Base-by-base conservation (phyloP, 2,797 vertebrate species). In the Manis pentadactyla region DNA sequence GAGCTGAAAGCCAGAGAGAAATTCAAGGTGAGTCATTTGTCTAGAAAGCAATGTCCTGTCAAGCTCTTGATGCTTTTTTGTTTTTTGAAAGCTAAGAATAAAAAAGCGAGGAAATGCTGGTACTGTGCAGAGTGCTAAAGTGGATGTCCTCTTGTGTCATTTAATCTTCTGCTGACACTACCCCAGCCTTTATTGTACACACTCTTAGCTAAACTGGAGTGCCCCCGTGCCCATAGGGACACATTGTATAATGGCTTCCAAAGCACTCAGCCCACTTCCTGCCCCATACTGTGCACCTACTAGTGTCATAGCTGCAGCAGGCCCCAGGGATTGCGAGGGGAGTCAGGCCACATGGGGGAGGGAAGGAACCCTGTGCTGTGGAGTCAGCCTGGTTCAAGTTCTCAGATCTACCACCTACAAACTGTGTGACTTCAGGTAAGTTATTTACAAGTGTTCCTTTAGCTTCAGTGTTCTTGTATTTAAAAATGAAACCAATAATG, bases 91-190 rank as follows among this genome's bases (percentile, higher is more conserved):
- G 21, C 18, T 64, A 12, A 82, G 71, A 21, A 1, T 14, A 17
- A 15, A 63, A 63, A 37, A 37, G 64, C 11, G 11, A 23, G 0
- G 12, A 31, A 59, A 18, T 31, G 6, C 42, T 61, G 9, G 13
- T 29, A 1, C 53, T 2, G 1, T 42, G 1, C 9, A 86, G 42
- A 92, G 53, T 9, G 15, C 39, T 51, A 42, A 27, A 75, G 53
- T 18, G 55, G 61, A 37, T 21, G 23, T 1, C 1, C 12, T 12
- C 31, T 13, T 18, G 4, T 7, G 1, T 1, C 6, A 0, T 11
- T 51, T 39, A 83, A 11, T 46, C 63, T 34, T n/a, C 51, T 11
- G 1, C 6, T 3, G 59, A 29, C 31, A 6, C 27, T 8, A 11
- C 27, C 23, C n/a, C 2, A 2, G 68, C 55, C 68, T 64, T 59